These are phyloP conservation scores for Drosophila kurseongensis DNA, from an alignment of 1,140 invertebrate genomes.

Conservation along the genomic window DNA sequence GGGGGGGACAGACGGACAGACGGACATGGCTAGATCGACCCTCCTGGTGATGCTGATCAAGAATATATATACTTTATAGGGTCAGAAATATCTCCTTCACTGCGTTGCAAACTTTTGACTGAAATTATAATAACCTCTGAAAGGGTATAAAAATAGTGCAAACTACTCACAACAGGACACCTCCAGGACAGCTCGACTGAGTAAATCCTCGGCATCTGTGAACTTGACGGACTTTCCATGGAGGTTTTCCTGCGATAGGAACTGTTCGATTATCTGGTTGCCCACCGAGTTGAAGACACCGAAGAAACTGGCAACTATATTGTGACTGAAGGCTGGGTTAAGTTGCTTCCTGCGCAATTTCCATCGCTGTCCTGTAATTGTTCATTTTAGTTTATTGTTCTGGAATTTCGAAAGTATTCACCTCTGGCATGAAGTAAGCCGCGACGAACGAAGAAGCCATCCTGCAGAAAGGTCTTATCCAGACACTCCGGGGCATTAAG, in stretches of 20 bases:
- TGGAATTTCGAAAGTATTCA: neutral
- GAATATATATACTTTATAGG: too few species aligned
- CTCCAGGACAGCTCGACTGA: conserved; percentile 75
- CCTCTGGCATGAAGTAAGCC: conserved; percentile 74
- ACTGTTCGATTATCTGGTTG: conserved; percentile 71
- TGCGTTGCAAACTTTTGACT: too few species aligned
- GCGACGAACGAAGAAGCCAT: conserved; percentile 74
- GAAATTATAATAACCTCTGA: too few species aligned
- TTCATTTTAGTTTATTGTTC: neutral
- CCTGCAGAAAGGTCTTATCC: conserved; percentile 79
- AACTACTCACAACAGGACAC: conserved; percentile 77
- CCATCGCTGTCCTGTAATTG: conserved; percentile 65
- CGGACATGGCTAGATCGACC: too few species aligned
- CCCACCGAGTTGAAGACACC: conserved; percentile 74
- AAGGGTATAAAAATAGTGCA: too few species aligned
- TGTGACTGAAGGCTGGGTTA: conserved; percentile 79
- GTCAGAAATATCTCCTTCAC: too few species aligned
- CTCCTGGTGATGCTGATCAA: too few species aligned
- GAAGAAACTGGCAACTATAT: conserved; percentile 73
- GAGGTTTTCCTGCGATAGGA: conserved; percentile 33
- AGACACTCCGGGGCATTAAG: conserved; percentile 75
- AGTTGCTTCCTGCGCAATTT: conserved; percentile 75
- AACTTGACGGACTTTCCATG: conserved; percentile 59
- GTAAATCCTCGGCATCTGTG: conserved; percentile 73
- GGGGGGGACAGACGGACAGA: too few species aligned